Base-by-base conservation (phyloP, 2,888 invertebrate species). In the Scaptodrosophila latifasciaeformis region DNA sequence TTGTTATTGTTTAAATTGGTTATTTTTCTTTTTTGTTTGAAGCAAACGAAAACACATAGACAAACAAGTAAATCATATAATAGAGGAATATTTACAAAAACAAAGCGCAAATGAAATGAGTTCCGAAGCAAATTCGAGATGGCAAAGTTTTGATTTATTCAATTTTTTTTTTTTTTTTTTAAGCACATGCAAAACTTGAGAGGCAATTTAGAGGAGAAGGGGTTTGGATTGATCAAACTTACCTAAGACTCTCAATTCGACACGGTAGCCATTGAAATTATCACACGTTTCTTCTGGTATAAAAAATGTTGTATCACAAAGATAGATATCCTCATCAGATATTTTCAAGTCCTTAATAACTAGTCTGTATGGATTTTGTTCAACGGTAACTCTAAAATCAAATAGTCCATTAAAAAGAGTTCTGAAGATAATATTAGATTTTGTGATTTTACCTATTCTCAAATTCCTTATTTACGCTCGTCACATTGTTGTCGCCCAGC, bases 301-400 rank as follows among this genome's bases (percentile, higher is more conserved):
- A 77, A 92, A 86, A 86, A 92, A 93, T 57, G 93, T 93, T 75
- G 92, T 91, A 85, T 93, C 93, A 86, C 94, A 94, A 82, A 91
- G 91, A 87, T 93, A 93, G 64, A 90, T 88, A 55, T 92, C 93
- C 82, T 93, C 93, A 86, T 93, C 93, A 65, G 90, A 89, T 59
- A 92, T 88, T 82, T 90, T 88, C 56, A 93, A 87, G 59, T 85
- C 85, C 67, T 83, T 83, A 74, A 85, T 84, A 62, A 84, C 81
- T 79, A 85, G 76, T 75, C 85, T 83, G 70, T 82, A 83, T 50
- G 75, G 75, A 62, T 75, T 75, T 53, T 70, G 71, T 52, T 78
- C 67, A 64, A 75, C 75, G 54, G 75, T 78, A 18, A 75, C 78
- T 62, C 75, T 75, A 9, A 1, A 48, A 24, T n/a, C n/a, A n/a